Evolutionary conservation across 2,797 vertebrate genomes (phyloP).

Genomic region (Fundulus diaphanus): DNA sequence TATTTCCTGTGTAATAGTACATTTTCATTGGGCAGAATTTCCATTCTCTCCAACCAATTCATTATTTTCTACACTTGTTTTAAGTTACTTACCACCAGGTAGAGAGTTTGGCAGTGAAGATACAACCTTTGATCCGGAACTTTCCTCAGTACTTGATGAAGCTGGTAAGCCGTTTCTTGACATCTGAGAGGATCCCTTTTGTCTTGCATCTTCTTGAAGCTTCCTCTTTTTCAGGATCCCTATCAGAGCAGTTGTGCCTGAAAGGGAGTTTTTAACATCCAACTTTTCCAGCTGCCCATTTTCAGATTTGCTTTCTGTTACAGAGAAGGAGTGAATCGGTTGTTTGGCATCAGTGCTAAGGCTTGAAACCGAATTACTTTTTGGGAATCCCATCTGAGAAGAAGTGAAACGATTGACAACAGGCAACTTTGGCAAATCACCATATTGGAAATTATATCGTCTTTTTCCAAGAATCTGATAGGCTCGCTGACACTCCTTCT

Average conservation of each 20-base stretch:
- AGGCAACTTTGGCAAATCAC: conserved; percentile 87
- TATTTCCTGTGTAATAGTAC: neutral
- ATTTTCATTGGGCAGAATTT: neutral
- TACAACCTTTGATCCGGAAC: conserved; percentile 85
- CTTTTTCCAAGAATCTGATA: conserved; percentile 92
- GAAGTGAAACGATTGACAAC: conserved; percentile 82
- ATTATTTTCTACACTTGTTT: neutral
- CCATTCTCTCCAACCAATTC: neutral
- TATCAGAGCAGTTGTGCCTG: conserved; percentile 93
- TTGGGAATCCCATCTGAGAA: conserved; percentile 84
- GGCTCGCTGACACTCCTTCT: conserved; percentile 94
- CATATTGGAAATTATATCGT: conserved; percentile 88
- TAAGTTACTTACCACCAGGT: conserved; percentile 89
- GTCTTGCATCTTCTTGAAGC: conserved; percentile 91
- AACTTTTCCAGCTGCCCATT: conserved; percentile 85
- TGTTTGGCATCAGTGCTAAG: conserved; percentile 89
- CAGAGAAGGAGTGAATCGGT: conserved; percentile 82
- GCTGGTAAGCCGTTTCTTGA: conserved; percentile 88
- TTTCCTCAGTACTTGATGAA: conserved; percentile 88
- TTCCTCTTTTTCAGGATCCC: conserved; percentile 97
- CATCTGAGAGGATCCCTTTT: conserved; percentile 86
- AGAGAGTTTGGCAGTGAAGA: conserved; percentile 90
- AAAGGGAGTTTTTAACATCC: conserved; percentile 86
- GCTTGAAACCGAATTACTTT: conserved; percentile 81
- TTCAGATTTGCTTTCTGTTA: conserved; percentile 79